These are phyloP conservation scores for Melitaea cinxia DNA, from an alignment of 1,140 invertebrate genomes.

Conservation along the genomic window DNA sequence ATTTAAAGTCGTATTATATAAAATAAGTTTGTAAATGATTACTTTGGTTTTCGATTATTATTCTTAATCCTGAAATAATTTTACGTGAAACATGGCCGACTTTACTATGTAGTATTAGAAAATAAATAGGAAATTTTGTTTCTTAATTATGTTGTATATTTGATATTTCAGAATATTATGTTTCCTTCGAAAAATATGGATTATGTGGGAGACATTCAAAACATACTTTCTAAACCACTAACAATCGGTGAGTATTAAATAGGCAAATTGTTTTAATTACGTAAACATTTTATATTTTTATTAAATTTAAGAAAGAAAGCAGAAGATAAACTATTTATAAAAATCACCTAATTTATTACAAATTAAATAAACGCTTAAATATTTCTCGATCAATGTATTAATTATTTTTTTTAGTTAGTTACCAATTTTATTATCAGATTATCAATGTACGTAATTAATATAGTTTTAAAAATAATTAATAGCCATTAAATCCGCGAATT, in stretches of 20 bases:
- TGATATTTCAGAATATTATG: conserved; percentile 58
- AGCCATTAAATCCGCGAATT: too few relatives aligned
- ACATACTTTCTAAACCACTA: conserved; percentile 44
- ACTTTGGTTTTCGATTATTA: background rate
- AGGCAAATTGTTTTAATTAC: background rate
- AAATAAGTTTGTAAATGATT: conserved; percentile 17
- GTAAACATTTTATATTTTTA: too few relatives aligned
- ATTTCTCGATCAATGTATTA: too few relatives aligned
- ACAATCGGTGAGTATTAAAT: conserved; percentile 61
- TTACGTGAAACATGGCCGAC: conserved; percentile 5
- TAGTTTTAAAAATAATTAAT: too few relatives aligned
- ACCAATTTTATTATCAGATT: too few relatives aligned
- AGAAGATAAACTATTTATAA: too few relatives aligned
- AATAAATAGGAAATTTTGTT: conserved; percentile 3
- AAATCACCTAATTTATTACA: too few relatives aligned
- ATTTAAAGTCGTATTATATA: background rate
- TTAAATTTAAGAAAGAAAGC: too few relatives aligned
- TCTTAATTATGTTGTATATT: conserved; percentile 19
- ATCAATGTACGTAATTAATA: too few relatives aligned
- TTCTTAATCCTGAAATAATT: background rate
- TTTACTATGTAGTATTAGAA: background rate
- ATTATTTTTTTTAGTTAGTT: too few relatives aligned
- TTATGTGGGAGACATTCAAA: conserved; percentile 56
- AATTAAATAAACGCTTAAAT: too few relatives aligned
- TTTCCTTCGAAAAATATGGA: conserved; percentile 54